These are phyloP conservation scores for Astreopora myriophthalma DNA, from an alignment of 64 coral and sea anemone genomes.

Conservation along the genomic window DNA sequence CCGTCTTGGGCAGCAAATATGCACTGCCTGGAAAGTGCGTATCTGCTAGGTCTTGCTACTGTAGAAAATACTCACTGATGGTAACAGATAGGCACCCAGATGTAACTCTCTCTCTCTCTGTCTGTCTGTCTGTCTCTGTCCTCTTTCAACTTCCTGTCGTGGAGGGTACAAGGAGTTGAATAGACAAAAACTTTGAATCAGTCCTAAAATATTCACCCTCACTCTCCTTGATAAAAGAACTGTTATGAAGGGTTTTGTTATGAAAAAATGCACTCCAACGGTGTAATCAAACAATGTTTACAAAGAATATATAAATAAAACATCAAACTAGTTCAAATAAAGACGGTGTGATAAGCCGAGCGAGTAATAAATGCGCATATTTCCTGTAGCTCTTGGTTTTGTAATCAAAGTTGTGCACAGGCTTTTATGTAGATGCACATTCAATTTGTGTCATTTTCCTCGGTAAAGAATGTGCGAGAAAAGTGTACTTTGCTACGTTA, in stretches of 20 bases:
- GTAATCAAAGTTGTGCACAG: not conserved
- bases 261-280: no score
- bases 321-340: constrained; percentile 11
- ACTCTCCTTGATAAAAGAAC: no score
- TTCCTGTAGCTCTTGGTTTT: not conserved
- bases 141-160: no score
- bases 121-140: no score
- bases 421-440: not conserved
- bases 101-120: no score
- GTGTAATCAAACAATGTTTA: no score
- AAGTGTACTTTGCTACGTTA: not conserved
- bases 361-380: constrained; percentile 38
- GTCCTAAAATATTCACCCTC: no score
- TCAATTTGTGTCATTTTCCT: not conserved
- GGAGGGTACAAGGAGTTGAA: no score
- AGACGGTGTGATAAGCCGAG: not conserved
- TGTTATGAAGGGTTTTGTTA: no score
- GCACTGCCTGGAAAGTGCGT: not conserved
- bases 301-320: constrained; percentile 21
- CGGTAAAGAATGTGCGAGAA: not conserved
- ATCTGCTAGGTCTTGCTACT: constrained; percentile 10
- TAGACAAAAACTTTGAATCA: no score
- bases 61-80: not conserved
- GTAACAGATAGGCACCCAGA: not conserved
- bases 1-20: not conserved